Conservation (phyloP, 2,797 vertebrate species). For the Melanotaenia parkinsoni region DNA sequence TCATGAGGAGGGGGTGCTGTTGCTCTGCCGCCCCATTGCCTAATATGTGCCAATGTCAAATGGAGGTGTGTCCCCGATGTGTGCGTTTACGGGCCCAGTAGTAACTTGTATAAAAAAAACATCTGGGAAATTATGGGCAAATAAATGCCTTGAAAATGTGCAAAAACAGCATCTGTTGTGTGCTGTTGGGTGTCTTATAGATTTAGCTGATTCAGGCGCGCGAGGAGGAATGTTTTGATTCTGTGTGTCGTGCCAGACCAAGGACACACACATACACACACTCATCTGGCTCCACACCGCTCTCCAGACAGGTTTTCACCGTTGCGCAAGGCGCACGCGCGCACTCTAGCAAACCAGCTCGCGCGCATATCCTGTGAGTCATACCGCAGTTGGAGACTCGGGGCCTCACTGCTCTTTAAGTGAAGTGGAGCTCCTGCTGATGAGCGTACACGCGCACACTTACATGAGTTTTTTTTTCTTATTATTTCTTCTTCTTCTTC, state of each 20-base stretch:
- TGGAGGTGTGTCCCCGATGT: slow-evolving; percentile 73
- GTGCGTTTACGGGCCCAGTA: slow-evolving; percentile 5
- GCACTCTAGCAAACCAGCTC: slow-evolving; percentile 16
- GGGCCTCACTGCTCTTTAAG: slow-evolving; percentile 39
- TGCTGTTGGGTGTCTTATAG: slow-evolving; percentile 1
- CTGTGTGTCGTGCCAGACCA: slow-evolving; percentile 47
- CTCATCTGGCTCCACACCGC: slow-evolving; percentile 14
- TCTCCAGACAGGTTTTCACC: slow-evolving; percentile 22
- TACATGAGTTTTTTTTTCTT: neutral
- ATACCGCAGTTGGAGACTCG: slow-evolving; percentile 60
- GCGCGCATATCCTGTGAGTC: slow-evolving; percentile 63
- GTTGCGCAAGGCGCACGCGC: slow-evolving; percentile 24
- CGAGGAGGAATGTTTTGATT: slow-evolving; percentile 24
- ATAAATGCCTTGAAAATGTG: neutral
- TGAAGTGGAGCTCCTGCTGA: slow-evolving; percentile 62
- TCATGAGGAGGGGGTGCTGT: slow-evolving; percentile 7
- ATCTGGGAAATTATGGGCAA: neutral
- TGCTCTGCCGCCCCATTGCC: slow-evolving; percentile 21
- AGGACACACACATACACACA: slow-evolving; percentile 31
- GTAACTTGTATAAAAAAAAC: neutral
- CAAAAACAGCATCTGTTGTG: slow-evolving; percentile 8
- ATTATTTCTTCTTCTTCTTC: neutral
- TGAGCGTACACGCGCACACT: slow-evolving; percentile 10
- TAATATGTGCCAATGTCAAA: slow-evolving; percentile 83
- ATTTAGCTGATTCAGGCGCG: neutral